Evolutionary conservation across 2,113 vertebrate species (phyloP).

Genomic region (Synodontis membranacea): DNA sequence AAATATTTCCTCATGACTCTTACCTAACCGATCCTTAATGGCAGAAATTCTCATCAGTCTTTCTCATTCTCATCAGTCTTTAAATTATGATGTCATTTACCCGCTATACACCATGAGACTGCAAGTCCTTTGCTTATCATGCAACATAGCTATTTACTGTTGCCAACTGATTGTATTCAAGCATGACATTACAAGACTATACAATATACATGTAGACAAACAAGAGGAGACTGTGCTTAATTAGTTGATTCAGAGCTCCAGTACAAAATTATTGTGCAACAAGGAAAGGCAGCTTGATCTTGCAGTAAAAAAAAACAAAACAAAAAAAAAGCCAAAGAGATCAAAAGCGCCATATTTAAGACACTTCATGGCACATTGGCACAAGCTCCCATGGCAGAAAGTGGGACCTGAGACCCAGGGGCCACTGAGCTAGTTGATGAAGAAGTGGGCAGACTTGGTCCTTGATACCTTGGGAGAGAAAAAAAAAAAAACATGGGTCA

Average conservation of each 20-base stretch:
- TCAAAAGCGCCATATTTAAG: conserved; percentile 14
- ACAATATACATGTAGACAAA: conserved; percentile 40
- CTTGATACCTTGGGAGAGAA: conserved; percentile 80
- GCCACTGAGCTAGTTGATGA: conserved; percentile 76
- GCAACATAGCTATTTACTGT: conserved; percentile 39
- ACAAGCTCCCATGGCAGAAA: conserved; percentile 63
- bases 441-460: conserved; percentile 75
- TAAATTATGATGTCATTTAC: background rate
- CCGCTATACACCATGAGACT: background rate
- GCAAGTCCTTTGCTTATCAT: conserved; percentile 28
- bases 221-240: conserved; percentile 50
- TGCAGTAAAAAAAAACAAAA: background rate
- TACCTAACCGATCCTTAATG: background rate
- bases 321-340: conserved; percentile 2
- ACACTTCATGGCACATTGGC: conserved; percentile 56
- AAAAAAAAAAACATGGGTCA: background rate
- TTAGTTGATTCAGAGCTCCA: conserved; percentile 28
- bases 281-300: conserved; percentile 23
- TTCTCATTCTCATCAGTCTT: conserved; percentile 3
- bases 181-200: conserved; percentile 40
- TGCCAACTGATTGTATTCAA: conserved; percentile 35
- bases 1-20: background rate
- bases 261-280: conserved; percentile 39
- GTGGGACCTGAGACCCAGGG: conserved; percentile 66
- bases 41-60: background rate